These are phyloP conservation scores for Forbesichthys papilliferus DNA, from an alignment of 2,113 vertebrate genomes.

Conservation along the genomic window DNA sequence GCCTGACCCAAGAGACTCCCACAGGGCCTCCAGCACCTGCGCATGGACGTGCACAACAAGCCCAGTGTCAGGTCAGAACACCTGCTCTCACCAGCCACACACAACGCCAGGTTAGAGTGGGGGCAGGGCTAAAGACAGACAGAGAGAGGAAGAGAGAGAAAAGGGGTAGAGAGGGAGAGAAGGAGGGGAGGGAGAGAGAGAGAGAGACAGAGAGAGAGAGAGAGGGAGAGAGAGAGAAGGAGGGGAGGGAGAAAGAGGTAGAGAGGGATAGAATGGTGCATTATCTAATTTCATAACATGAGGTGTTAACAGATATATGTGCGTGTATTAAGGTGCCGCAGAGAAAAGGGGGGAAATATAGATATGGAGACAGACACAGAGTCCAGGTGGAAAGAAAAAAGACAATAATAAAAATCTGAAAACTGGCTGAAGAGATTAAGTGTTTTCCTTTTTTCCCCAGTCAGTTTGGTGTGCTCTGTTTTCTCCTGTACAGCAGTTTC, in stretches of 20 bases:
- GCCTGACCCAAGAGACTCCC: conserved; percentile 47
- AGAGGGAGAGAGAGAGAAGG: conserved; percentile 36
- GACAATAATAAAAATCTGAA: conserved; percentile 34
- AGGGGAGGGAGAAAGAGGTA: conserved; percentile 4
- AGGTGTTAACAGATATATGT: conserved; percentile 24
- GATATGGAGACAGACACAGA: conserved; percentile 4
- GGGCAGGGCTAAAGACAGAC: conserved; percentile 10
- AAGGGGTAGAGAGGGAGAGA: conserved; percentile 13
- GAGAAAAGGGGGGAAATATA: conserved; percentile 13
- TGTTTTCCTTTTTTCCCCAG: conserved; percentile 6
- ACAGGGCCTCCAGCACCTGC: conserved; percentile 54
- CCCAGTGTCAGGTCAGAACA: conserved; percentile 62
- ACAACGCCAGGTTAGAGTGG: conserved; percentile 25
- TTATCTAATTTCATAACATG: not conserved
- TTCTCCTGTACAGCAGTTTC: conserved; percentile 35
- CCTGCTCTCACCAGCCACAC: conserved; percentile 45
- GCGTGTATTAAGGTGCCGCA: conserved; percentile 4
- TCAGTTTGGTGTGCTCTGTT: conserved; percentile 33
- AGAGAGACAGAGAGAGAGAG: not conserved
- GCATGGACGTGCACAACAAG: conserved; percentile 61
- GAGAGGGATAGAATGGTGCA: conserved; percentile 5
- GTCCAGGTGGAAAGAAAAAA: conserved; percentile 12
- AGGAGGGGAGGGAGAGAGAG: conserved; percentile 19
- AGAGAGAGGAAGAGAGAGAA: not conserved
- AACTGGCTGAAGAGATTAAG: conserved; percentile 18